Evolutionary conservation across 2,888 invertebrate species (phyloP), one percentile per base, ranked within the genome.

Genomic region (Tinea pellionella): DNA sequence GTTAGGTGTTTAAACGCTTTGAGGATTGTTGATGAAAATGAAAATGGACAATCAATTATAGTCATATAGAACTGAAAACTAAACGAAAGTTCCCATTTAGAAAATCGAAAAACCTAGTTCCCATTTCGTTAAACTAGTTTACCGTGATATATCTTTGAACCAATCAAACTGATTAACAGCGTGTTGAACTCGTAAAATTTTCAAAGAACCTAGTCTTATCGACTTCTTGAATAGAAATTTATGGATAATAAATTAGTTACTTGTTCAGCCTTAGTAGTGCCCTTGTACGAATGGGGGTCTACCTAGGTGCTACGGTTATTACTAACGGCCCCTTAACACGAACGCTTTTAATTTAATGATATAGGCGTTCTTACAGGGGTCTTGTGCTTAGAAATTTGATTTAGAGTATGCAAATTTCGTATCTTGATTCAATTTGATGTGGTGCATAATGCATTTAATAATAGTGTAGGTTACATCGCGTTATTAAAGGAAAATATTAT

Each of bases 171-270:
- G 55, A 55, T 71, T 73, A 71, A 68, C 64, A 67, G 64, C 64
- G 65, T 63, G 63, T 64, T 61, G 53, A 61, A 61, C 68, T 72
- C 72, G 68, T 72, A 73, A 76, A 75, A 69, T 67, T 24, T 66
- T 66, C 68, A 65, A 65, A 70, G 69, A 68, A 76, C 74, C 73
- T 76, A 37, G 78, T 75, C 72, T 75, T 78, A 80, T 81, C 78
- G 71, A 69, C 68, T 70, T 73, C 70, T 72, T 67, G 71, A 80
- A 79, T 76, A 68, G 65, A 66, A 73, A 74, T 75, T 78, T 75
- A 77, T 78, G 75, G 73, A 73, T 74, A 74, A 69, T 77, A 77
- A 77, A 80, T 80, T 76, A 77, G 71, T 73, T 69, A 69, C 74
- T 70, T 77, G 75, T 73, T 77, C 73, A 69, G 68, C 64, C 67